These are phyloP conservation scores for Helicoverpa assulta DNA, from an alignment of 2,888 invertebrate species.

Conservation along the genomic window DNA sequence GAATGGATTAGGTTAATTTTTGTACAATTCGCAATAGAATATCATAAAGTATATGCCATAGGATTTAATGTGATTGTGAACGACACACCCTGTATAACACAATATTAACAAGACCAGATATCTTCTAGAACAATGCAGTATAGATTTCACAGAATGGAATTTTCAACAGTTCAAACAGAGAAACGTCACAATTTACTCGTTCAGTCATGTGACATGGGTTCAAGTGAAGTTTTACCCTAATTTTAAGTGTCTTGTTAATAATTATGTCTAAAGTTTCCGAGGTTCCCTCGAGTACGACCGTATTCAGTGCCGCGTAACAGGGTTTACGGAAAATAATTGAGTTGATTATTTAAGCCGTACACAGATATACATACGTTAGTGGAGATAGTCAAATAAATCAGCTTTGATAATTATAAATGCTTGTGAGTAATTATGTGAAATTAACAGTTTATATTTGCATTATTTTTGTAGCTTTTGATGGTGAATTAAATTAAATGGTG, in stretches of 20 bases:
- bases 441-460: too few relatives aligned
- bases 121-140: conserved; percentile 5
- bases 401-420: background rate
- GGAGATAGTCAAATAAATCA: background rate
- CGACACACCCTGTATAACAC: too few relatives aligned
- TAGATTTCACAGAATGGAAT: conserved; percentile 28
- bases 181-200: conserved; percentile 58
- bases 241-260: conserved; percentile 72
- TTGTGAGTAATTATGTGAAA: too few relatives aligned
- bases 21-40: too few relatives aligned
- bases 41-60: too few relatives aligned
- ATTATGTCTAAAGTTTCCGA: conserved; percentile 64
- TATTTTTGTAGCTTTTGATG: too few relatives aligned
- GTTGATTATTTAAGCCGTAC: conserved; percentile 46
- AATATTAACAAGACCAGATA: background rate
- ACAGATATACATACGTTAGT: conserved; percentile 2
- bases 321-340: conserved; percentile 50
- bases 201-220: conserved; percentile 68
- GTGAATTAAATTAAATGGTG: too few relatives aligned
- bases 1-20: too few relatives aligned
- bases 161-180: conserved; percentile 43
- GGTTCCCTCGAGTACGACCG: conserved; percentile 54
- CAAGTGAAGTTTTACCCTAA: conserved; percentile 64
- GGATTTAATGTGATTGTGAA: too few relatives aligned
- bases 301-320: conserved; percentile 42